Conservation (phyloP, 2,113 vertebrate species). For the Phaetusa simplex region DNA sequence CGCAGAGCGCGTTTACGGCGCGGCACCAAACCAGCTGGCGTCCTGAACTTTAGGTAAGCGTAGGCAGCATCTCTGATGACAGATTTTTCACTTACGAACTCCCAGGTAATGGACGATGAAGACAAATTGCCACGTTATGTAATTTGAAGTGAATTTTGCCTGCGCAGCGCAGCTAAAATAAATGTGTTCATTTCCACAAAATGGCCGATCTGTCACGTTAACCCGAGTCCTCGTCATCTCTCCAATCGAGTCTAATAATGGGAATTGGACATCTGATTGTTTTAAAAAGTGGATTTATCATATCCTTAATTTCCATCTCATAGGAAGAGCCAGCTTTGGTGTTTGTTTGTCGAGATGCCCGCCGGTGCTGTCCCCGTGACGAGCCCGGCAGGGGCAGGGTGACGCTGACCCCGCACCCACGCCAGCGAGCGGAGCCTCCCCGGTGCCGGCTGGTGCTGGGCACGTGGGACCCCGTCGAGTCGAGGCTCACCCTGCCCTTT, state of each 20-base stretch:
- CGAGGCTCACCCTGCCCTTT: fast-evolving
- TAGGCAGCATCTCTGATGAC: background rate
- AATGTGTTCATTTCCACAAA: conserved; percentile 8
- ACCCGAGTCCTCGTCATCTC: background rate
- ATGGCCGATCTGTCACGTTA: conserved; percentile 10
- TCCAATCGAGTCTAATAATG: background rate
- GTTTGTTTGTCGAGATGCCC: background rate
- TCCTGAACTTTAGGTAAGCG: background rate
- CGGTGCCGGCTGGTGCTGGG: background rate
- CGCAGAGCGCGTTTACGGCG: fast-evolving
- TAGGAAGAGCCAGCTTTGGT: background rate
- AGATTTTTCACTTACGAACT: background rate
- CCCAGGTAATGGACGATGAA: conserved; percentile 41
- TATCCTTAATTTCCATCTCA: background rate
- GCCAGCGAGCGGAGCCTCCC: background rate
- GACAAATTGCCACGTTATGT: background rate
- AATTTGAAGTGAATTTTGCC: conserved; percentile 43
- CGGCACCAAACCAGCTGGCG: background rate
- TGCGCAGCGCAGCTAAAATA: background rate
- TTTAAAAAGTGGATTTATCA: conserved; percentile 9
- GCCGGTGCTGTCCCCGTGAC: background rate
- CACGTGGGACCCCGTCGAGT: fast-evolving
- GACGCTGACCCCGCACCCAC: fast-evolving
- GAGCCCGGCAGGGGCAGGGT: fast-evolving
- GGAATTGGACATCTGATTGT: background rate